Evolutionary conservation across 2,888 invertebrate species (phyloP).

Genomic region (Scotopteryx bipunctaria): DNA sequence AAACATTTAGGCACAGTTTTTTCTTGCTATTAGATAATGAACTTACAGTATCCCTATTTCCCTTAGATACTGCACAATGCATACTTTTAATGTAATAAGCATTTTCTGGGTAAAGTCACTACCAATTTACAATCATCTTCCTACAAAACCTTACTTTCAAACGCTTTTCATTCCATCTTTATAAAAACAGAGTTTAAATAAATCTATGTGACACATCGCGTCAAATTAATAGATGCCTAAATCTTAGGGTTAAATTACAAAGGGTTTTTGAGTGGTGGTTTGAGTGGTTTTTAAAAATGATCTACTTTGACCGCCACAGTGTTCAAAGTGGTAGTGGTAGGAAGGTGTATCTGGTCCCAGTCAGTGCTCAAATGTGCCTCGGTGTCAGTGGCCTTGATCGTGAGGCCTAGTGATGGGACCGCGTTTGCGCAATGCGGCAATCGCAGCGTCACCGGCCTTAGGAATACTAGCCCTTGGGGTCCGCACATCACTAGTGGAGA

Average conservation of each 20-base stretch:
- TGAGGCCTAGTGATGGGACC: constrained; percentile 89
- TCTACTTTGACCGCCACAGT: constrained; percentile 96
- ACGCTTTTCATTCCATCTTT: too few relatives aligned
- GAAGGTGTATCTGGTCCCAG: constrained; percentile 93
- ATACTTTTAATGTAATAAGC: too few relatives aligned
- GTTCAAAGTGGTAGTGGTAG: constrained; percentile 92
- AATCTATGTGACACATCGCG: too few relatives aligned
- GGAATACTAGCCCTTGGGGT: constrained; percentile 95
- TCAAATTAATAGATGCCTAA: too few relatives aligned
- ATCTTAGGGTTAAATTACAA: too few relatives aligned
- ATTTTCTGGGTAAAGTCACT: neutral
- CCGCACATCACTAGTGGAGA: constrained; percentile 98
- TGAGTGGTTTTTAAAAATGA: constrained; percentile 86
- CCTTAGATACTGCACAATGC: neutral
- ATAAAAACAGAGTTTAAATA: too few relatives aligned
- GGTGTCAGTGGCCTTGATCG: constrained; percentile 91
- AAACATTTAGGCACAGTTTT: neutral
- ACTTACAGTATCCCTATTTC: neutral
- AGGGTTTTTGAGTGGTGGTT: too few relatives aligned
- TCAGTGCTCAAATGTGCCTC: constrained; percentile 93
- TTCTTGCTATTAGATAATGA: neutral
- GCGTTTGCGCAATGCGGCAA: constrained; percentile 94
- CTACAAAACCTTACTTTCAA: too few relatives aligned
- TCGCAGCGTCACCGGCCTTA: constrained; percentile 94
- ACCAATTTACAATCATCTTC: neutral